Evolutionary conservation across 2,113 vertebrate species (phyloP), one percentile per base, ranked within the genome.

Genomic region (Pachypanchax playfairii): DNA sequence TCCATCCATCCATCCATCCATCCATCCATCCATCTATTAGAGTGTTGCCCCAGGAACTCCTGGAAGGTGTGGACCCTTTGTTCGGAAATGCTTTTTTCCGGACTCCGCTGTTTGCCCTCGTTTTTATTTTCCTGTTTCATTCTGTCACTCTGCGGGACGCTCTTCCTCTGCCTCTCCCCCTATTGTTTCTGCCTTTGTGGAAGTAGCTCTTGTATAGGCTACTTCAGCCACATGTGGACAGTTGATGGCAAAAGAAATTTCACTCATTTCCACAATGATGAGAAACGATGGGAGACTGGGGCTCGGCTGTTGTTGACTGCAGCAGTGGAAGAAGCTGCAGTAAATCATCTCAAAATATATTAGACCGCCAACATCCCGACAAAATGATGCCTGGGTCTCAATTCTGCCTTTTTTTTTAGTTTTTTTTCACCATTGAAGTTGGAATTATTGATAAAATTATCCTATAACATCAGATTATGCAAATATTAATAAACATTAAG

Each of bases 201-300:
- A 76, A 58, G 75, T 65, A 53, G 72, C 74, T 69, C 58, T 61
- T 6, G 13, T 68, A 33, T n/a, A n/a, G n/a, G n/a, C n/a, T 52
- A 50, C 77, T 78, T 61, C 71, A 70, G 78, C 73, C 82, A 76
- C 83, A 88, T 83, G 77, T 65, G 73, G 83, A 83, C 87, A 78
- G 77, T 70, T 77, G 79, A 87, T 85, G 81, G 79, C 75, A 67
- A 81, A 86, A 84, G 83, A 75, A 81, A 87, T 87, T 77, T 60
- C 69, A 46, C 75, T 87, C 85, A 81, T 83, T 84, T 63, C 50
- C 47, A 15, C 53, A 47, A 72, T 79, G 82, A 86, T 82, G 86
- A 77, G 80, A 79, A 76, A 47, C 73, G 53, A 85, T 82, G 80
- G 86, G 84, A 80, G 84, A 51, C 41, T 22, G 26, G 53, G 72